Evolutionary conservation across 2,113 vertebrate species (phyloP).

Genomic region (Grallaria varia): DNA sequence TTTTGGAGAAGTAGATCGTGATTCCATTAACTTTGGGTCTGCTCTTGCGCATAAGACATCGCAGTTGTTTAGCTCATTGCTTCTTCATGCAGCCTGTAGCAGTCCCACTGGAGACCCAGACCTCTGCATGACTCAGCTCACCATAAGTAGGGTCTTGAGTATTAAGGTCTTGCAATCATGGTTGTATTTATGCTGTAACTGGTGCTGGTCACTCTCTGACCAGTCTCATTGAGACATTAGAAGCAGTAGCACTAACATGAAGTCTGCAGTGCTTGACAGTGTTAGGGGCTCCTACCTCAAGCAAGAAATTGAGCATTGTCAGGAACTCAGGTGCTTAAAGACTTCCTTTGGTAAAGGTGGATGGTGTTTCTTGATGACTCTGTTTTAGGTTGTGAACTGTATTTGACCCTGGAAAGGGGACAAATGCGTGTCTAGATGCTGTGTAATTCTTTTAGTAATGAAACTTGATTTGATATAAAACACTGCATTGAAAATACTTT

Average conservation of each 20-base stretch:
- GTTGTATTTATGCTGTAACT: neutral
- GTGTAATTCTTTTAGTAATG: neutral
- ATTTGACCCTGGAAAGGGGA: neutral
- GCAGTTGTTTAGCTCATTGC: neutral
- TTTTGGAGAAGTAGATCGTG: neutral
- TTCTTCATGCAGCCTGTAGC: neutral
- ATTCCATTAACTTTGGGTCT: neutral
- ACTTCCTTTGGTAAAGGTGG: neutral
- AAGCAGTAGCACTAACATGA: rapidly evolving
- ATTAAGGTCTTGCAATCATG: neutral
- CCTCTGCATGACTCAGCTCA: neutral
- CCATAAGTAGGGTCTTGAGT: neutral
- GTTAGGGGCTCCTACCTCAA: neutral
- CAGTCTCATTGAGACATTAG: neutral
- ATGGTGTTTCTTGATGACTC: neutral
- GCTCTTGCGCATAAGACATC: neutral
- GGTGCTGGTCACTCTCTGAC: neutral
- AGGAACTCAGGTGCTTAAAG: neutral
- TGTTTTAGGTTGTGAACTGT: neutral
- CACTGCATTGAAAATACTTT: neutral
- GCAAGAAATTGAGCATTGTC: neutral
- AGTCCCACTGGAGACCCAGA: neutral
- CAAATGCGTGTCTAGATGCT: neutral
- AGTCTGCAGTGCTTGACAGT: neutral
- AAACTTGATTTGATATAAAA: neutral